A percentile compares a stretch with the other conserved stretches of the same genome.
These are phyloP conservation scores for Itoplectis maculator DNA, from an alignment of 2,888 invertebrate genomes.

Conservation along the genomic window DNA sequence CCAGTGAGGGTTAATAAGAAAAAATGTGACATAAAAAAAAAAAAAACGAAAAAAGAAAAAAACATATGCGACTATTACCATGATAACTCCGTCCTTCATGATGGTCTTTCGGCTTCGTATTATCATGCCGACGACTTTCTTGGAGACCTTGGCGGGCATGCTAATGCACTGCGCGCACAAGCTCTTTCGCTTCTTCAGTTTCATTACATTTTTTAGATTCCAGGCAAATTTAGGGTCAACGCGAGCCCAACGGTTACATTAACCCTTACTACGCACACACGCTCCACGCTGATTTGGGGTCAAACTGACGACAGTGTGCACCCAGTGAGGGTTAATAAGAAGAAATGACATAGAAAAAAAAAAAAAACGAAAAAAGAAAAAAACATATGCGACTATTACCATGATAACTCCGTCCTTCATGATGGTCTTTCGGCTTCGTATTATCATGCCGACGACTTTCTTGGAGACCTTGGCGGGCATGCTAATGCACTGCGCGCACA, in stretches of 20 bases:
- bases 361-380: slow-evolving; percentile 11
- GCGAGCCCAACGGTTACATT: no score
- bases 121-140: slow-evolving; percentile 94
- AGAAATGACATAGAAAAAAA: neutral
- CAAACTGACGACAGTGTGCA: no score
- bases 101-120: slow-evolving; percentile 94
- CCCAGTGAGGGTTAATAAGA: no score
- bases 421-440: slow-evolving; percentile 94
- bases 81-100: slow-evolving; percentile 95
- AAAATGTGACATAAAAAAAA: neutral
- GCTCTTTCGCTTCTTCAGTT: slow-evolving; percentile 84
- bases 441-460: slow-evolving; percentile 94
- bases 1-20: no score
- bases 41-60: slow-evolving; percentile 5
- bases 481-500: slow-evolving; percentile 84
- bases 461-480: slow-evolving; percentile 92
- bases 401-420: slow-evolving; percentile 95
- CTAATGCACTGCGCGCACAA: slow-evolving; percentile 84
- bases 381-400: slow-evolving; percentile 86
- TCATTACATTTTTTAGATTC: slow-evolving; percentile 78
- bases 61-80: slow-evolving; percentile 86
- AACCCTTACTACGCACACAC: no score
- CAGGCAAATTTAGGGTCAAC: no score
- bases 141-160: slow-evolving; percentile 91
- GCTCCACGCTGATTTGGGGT: no score